Evolutionary conservation across 2,797 vertebrate species (phyloP).

Genomic region (Cyprinodon diabolis): DNA sequence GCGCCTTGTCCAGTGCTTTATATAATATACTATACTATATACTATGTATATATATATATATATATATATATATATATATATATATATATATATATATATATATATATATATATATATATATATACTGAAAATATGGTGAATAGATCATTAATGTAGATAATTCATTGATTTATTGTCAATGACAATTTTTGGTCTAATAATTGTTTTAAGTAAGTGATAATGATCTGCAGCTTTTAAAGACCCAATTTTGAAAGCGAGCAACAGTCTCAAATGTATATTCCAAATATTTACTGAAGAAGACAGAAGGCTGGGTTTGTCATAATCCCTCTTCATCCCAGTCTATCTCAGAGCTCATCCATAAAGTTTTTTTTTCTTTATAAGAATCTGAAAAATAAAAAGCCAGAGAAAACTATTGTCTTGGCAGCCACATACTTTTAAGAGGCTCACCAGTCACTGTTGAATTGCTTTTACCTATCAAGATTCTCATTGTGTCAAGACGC

Average conservation of each 20-base stretch:
- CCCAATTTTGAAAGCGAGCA: not conserved
- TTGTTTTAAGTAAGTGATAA: not conserved
- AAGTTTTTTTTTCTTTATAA: not conserved
- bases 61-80: no score
- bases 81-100: no score
- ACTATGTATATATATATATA: no score
- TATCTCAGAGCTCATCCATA: not conserved
- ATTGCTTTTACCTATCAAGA: slow-evolving; percentile 59
- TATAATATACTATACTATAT: no score
- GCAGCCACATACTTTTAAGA: slow-evolving; percentile 35
- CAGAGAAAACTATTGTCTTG: slow-evolving; percentile 28
- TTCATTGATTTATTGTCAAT: no score
- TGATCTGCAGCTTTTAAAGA: not conserved
- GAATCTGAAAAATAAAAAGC: slow-evolving; percentile 29
- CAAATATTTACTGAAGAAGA: slow-evolving; percentile 36
- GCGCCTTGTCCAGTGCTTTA: no score
- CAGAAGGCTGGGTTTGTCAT: slow-evolving; percentile 49
- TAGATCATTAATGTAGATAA: no score
- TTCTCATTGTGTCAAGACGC: slow-evolving; percentile 44
- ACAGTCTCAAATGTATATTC: slow-evolving; percentile 17
- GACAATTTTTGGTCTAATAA: not conserved
- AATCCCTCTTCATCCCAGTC: slow-evolving; percentile 43
- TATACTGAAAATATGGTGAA: no score
- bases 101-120: no score
- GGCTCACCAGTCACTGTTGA: slow-evolving; percentile 48